Conservation (phyloP, 2,888 invertebrate genomes). For the Caenorhabditis japonica region DNA sequence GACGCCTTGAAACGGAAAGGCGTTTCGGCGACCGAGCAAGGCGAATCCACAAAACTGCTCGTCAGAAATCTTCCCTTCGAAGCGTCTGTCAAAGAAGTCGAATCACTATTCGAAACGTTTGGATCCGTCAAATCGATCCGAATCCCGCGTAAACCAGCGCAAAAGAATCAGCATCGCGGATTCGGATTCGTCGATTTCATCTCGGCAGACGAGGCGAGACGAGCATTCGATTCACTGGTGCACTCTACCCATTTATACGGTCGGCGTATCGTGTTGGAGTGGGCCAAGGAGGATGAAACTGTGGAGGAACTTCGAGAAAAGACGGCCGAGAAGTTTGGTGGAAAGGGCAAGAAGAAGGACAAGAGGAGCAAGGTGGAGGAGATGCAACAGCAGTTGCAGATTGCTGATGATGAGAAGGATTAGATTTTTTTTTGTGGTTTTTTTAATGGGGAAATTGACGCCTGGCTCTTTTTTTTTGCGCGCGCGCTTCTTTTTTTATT, state of each 20-base stretch:
- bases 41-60: constrained; percentile 85
- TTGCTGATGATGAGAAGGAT: constrained; percentile 60
- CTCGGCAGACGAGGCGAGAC: constrained; percentile 87
- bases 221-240: constrained; percentile 85
- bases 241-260: constrained; percentile 98
- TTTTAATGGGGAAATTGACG: too few species aligned
- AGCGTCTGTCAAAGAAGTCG: constrained; percentile 77
- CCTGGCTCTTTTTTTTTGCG: too few species aligned
- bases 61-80: constrained; percentile 93
- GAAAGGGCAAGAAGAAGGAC: constrained; percentile 43
- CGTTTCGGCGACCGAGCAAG: constrained; percentile 59
- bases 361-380: constrained; percentile 54
- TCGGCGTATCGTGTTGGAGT: constrained; percentile 92
- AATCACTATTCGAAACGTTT: constrained; percentile 84
- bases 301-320: constrained; percentile 84
- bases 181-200: constrained; percentile 96
- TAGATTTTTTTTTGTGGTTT: neutral
- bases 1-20: constrained; percentile 81
- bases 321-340: constrained; percentile 67
- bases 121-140: constrained; percentile 91
- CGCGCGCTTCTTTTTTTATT: too few species aligned
- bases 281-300: constrained; percentile 86
- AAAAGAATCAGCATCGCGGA: constrained; percentile 84
- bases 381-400: constrained; percentile 55
- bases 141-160: constrained; percentile 86